Conservation (phyloP, 2,113 vertebrate species). For the Fulmarus glacialis region DNA sequence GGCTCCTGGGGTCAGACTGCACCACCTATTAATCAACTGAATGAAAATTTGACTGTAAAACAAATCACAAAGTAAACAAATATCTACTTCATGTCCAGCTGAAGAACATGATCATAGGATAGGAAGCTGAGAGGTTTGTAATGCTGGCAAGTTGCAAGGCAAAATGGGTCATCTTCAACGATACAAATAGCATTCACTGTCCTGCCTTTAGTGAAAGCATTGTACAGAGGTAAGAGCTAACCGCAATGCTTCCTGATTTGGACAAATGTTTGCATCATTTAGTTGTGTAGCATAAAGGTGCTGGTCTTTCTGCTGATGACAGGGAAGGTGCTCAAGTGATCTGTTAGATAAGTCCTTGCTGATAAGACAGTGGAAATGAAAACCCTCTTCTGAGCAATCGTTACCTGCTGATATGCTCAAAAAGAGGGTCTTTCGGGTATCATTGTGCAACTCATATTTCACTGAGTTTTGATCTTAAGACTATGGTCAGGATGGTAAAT, state of each 20-base stretch:
- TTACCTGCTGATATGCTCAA: background rate
- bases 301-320: background rate
- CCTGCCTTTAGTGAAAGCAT: background rate
- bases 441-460: background rate
- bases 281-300: background rate
- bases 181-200: background rate
- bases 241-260: background rate
- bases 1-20: background rate
- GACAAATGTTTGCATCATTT: background rate
- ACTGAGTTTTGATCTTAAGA: background rate
- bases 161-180: background rate
- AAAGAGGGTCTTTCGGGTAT: fast-evolving
- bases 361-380: background rate
- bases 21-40: background rate
- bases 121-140: background rate
- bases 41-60: background rate
- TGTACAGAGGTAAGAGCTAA: background rate
- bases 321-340: background rate
- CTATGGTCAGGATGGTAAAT: background rate
- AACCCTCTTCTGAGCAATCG: background rate
- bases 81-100: background rate
- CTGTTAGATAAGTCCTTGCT: background rate
- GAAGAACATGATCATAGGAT: background rate
- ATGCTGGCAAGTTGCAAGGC: background rate
- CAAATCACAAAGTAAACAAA: background rate